Base-by-base conservation (phyloP, 2,797 vertebrate genomes). In the Bufotes viridis region DNA sequence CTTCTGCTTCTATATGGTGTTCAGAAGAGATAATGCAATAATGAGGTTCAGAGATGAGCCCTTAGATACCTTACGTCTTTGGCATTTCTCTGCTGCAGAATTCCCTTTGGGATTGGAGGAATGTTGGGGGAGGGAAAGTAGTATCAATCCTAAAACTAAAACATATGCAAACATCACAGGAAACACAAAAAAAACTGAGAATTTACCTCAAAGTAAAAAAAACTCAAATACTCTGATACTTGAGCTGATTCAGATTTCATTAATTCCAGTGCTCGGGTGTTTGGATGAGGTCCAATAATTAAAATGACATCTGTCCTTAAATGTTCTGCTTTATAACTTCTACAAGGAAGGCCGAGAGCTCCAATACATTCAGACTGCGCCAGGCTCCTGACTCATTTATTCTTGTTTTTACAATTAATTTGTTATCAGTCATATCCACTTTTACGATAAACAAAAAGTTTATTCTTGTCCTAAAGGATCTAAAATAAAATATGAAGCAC, bases 271-370 rank as follows among this genome's bases (percentile, higher is more conserved):
- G 12, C 63, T 69, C 10, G 63, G 61, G 13, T 67, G 58, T 63
- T 82, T 87, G 86, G 86, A 34, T 15, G 7, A 18, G 76, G 1
- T 72, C 86, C 80, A 82, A 60, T 82, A 51, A 87, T 87, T 76
- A 69, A 87, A 82, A 78, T 67, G 80, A 82, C 86, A 87, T 82
- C 70, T 87, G 86, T 87, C 86, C 86, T 78, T 14, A 65, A 76
- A 82, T 82, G 80, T 81, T 76, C 86, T 82, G 70, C 75, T 76
- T 82, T 87, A 82, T 63, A 53, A 81, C 70, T 34, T 82, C 63
- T 82, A 65, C 79, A 55, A 58, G 53, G 18, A 60, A 1, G 17
- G 29, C 70, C 69, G 6, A 13, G 14, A 6, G 7, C 69, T 17
- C 1, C 69, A 1, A 22, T 9, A 74, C 22, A 22, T 15, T 51